These are phyloP conservation scores for Anaspis maculata DNA, from an alignment of 2,888 invertebrate species.

Conservation along the genomic window DNA sequence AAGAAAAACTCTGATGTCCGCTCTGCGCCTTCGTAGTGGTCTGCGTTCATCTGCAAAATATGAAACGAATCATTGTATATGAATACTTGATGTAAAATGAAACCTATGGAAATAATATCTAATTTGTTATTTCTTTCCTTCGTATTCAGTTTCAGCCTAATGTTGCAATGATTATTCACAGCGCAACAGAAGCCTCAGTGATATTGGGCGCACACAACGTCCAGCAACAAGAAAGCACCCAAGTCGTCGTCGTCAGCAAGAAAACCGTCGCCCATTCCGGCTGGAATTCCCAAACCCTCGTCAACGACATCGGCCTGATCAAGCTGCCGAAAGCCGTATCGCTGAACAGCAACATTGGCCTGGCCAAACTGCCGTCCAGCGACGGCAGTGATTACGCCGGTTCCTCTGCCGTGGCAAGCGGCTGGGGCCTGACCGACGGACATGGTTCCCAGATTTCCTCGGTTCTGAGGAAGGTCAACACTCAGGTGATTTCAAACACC, in stretches of 20 bases:
- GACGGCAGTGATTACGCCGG: conserved; percentile 6
- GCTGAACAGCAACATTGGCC: conserved; percentile 25
- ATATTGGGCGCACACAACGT: conserved; percentile 25
- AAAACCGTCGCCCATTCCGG: conserved; percentile 21
- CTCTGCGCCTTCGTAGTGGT: too few species aligned
- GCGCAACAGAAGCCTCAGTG: not conserved
- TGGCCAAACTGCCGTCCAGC: conserved; percentile 30
- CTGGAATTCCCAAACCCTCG: conserved; percentile 15
- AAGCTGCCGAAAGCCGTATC: conserved; percentile 19
- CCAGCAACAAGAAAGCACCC: conserved; percentile 9
- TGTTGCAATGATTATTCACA: conserved; percentile 3
- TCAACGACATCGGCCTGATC: conserved; percentile 30
- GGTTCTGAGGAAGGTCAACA: not conserved
- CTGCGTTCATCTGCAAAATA: too few species aligned
- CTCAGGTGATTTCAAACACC: not conserved
- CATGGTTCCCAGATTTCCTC: conserved; percentile 1
- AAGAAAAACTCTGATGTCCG: too few species aligned
- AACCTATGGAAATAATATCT: too few species aligned
- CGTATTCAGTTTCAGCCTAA: too few species aligned
- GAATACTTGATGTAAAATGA: too few species aligned
- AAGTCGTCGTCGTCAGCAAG: conserved; percentile 3
- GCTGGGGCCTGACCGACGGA: conserved; percentile 17
- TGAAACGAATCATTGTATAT: too few species aligned
- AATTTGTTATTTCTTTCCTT: too few species aligned
- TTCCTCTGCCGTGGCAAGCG: conserved; percentile 13